Evolutionary conservation across 2,888 invertebrate species (phyloP).

Genomic region (Protodeltote pygarga): DNA sequence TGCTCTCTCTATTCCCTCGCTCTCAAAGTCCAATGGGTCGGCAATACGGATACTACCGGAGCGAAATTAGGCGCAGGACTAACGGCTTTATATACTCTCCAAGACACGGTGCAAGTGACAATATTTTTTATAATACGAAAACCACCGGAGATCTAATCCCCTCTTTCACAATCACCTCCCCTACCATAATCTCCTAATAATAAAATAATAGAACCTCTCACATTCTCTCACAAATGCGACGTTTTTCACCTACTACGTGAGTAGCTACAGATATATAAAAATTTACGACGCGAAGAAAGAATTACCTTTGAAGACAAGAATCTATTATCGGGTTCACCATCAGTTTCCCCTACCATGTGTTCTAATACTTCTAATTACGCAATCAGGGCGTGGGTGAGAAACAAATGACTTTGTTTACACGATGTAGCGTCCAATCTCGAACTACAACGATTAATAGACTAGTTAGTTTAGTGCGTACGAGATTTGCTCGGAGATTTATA

Average conservation of each 20-base stretch:
- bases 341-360: conserved; percentile 20
- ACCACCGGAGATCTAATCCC: too few relatives aligned
- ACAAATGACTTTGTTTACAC: conserved; percentile 54
- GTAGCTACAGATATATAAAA: conserved; percentile 1
- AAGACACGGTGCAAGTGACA: too few relatives aligned
- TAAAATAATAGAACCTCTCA: too few relatives aligned
- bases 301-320: neutral
- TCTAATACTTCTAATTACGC: conserved; percentile 45
- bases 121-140: too few relatives aligned
- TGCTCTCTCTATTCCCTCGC: too few relatives aligned
- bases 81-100: too few relatives aligned
- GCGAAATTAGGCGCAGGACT: too few relatives aligned
- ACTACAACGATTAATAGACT: conserved; percentile 41
- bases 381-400: conserved; percentile 38
- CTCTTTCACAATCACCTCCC: neutral
- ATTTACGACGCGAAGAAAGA: neutral
- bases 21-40: too few relatives aligned
- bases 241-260: too few relatives aligned
- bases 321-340: conserved; percentile 26
- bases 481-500: neutral
- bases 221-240: too few relatives aligned
- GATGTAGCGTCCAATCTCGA: conserved; percentile 29
- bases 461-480: conserved; percentile 28
- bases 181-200: too few relatives aligned
- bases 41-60: too few relatives aligned